phyloP scores from a whole-genome alignment of 2,888 invertebrate species.

The Pimpla rufipes region DNA sequence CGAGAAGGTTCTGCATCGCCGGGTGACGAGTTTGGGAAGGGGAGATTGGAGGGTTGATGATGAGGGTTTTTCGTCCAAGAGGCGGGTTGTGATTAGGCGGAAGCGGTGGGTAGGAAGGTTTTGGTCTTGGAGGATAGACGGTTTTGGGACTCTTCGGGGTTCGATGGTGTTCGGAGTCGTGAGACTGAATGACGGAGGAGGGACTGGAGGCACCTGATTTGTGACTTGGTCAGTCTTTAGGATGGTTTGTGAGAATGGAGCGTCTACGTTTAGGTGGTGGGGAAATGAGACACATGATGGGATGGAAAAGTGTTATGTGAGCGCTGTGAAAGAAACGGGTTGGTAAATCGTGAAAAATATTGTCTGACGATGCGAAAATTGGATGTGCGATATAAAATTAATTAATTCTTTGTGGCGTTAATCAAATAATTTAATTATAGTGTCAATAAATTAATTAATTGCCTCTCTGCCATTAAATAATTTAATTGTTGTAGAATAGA shows the following conservation, averaged over 20 bases:
- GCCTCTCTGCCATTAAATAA: too few species aligned
- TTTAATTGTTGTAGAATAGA: constrained; percentile 25
- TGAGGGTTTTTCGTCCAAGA: constrained; percentile 74
- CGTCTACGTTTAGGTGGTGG: not conserved
- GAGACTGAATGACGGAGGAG: not conserved
- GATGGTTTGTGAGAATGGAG: not conserved
- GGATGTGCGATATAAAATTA: too few species aligned
- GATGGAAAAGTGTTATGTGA: too few species aligned
- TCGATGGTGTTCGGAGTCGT: not conserved
- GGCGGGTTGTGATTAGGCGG: constrained; percentile 71
- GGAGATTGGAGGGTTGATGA: not conserved
- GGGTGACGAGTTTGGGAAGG: not conserved
- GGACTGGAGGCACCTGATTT: constrained; percentile 68
- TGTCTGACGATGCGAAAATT: too few species aligned
- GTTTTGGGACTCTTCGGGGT: constrained; percentile 19
- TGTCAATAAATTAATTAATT: too few species aligned
- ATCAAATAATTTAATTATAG: too few species aligned
- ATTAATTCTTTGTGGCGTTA: too few species aligned
- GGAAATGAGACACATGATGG: not conserved
- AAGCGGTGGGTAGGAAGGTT: constrained; percentile 73
- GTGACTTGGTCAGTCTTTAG: constrained; percentile 35
- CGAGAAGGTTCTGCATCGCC: constrained; percentile 72
- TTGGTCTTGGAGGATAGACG: constrained; percentile 70
- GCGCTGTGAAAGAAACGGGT: too few species aligned
- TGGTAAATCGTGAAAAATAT: too few species aligned